A percentile compares a stretch with the other conserved stretches of the same genome.
These are phyloP conservation scores for Cydia amplana DNA, from an alignment of 1,140 invertebrate species.

Conservation along the genomic window DNA sequence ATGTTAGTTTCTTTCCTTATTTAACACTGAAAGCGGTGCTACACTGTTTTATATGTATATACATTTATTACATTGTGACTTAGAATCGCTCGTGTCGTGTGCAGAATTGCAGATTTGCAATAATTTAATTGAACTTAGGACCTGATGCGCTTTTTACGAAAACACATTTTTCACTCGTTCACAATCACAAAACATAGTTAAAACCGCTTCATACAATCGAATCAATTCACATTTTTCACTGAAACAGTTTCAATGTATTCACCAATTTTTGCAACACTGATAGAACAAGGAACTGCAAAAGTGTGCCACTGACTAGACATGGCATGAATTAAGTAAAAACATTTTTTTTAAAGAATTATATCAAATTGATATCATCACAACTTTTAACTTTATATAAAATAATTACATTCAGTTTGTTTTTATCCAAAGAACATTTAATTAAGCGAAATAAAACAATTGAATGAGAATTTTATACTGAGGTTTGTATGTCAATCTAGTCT, in stretches of 20 bases:
- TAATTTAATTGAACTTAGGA: conserved; percentile 66
- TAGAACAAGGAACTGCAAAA: neutral
- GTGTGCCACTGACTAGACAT: neutral
- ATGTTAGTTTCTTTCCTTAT: conserved; percentile 45
- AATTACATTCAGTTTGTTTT: neutral
- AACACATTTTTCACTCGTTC: conserved; percentile 44
- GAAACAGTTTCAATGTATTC: conserved; percentile 33
- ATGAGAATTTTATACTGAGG: neutral
- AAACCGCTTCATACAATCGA: neutral
- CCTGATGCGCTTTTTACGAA: conserved; percentile 59
- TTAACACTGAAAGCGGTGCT: conserved; percentile 63
- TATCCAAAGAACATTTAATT: neutral
- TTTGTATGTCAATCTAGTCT: conserved; percentile 13
- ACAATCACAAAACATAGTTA: conserved; percentile 29
- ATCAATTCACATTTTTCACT: conserved; percentile 19
- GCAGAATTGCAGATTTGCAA: conserved; percentile 64
- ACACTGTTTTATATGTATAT: conserved; percentile 56
- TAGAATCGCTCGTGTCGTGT: conserved; percentile 70
- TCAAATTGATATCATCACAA: neutral
- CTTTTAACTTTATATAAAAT: neutral
- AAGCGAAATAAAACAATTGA: neutral
- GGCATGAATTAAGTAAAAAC: neutral
- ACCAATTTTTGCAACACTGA: conserved; percentile 35
- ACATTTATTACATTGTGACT: conserved; percentile 74
- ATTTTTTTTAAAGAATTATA: neutral